Base-by-base conservation (phyloP, 2,113 vertebrate species). In the Dinomys branickii region DNA sequence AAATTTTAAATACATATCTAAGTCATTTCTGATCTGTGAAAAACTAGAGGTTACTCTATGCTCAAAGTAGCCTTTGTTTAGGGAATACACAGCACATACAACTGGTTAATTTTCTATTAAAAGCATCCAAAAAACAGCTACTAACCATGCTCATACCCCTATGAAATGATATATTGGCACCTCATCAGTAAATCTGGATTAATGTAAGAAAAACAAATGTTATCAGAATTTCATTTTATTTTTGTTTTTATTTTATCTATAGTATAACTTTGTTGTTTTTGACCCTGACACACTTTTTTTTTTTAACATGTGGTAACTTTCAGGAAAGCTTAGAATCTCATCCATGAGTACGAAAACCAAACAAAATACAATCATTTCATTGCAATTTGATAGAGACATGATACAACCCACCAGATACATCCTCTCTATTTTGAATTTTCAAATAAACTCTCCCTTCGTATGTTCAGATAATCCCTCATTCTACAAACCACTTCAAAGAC, bases 281-380 rank as follows among this genome's bases (percentile, higher is more conserved):
- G n/a, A 90, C 24, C 78, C 33, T 65, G 44, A 38, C 35, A 47
- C 3, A 13, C 2, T 50, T 30, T 61, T 38, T 47, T 71, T 77
- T 17, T 52, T 77, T 38, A 16, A 5, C 3, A 63, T 19, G 20
- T 13, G 38, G 44, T 3, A 12, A 78, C 58, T 59, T 82, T 56
- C n/a, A 86, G 89, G 59, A 80, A 94, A 71, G 90, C 9, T 30
- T 50, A 84, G 82, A 96, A 9, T 96, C 26, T 91, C 54, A 19
- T n/a, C 85, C 44, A 35, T 22, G 81, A 47, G 65, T 30, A 92
- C 30, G 52, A 44, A 97, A 65, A 30, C 41, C 38, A 92, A 59
- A 65, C 2, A 73, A 7, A 90, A 85, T 14, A 56, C 33, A 41
- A 7, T 75, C 17, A 88, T 17, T 38, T 50, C n/a, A 59, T 50